These are phyloP conservation scores for Notocelia uddmanniana DNA, from an alignment of 2,888 invertebrate genomes.

Conservation along the genomic window DNA sequence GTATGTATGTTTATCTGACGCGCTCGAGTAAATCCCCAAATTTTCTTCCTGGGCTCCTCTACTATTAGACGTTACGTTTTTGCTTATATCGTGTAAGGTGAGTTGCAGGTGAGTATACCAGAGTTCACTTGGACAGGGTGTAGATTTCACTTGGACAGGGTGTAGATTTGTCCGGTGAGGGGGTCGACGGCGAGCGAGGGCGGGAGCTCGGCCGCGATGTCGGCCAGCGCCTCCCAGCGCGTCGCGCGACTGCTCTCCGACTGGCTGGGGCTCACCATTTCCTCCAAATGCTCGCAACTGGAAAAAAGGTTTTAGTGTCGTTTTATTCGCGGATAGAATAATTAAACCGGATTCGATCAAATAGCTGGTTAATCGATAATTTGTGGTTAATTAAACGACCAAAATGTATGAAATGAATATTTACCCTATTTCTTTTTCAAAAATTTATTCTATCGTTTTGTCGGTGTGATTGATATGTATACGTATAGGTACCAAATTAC, in stretches of 20 bases:
- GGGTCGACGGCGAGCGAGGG: conserved; percentile 81
- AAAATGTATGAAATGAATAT: not conserved
- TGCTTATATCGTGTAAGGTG: not conserved
- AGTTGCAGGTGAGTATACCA: not conserved
- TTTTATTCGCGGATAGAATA: not conserved
- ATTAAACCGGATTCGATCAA: not conserved
- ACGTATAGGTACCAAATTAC: too few species aligned
- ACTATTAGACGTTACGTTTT: too few species aligned
- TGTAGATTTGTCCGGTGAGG: conserved; percentile 78
- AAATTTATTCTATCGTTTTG: too few species aligned
- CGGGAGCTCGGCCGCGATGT: conserved; percentile 85
- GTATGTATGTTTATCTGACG: too few species aligned
- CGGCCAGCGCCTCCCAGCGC: conserved; percentile 87
- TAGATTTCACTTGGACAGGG: conserved; percentile 69
- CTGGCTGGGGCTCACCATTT: conserved; percentile 65
- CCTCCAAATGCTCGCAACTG: conserved; percentile 30
- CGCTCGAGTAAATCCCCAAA: too few species aligned
- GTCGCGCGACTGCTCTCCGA: conserved; percentile 83
- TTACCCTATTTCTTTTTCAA: not conserved
- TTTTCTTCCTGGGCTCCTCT: too few species aligned
- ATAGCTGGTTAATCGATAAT: too few species aligned
- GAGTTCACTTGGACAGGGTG: conserved; percentile 69
- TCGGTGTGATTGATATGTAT: too few species aligned
- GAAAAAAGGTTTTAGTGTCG: not conserved
- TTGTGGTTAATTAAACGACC: too few species aligned